A percentile compares a stretch with the other conserved stretches of the same genome.
Conservation (phyloP, 2,888 invertebrate genomes). For the Busseola fusca region DNA sequence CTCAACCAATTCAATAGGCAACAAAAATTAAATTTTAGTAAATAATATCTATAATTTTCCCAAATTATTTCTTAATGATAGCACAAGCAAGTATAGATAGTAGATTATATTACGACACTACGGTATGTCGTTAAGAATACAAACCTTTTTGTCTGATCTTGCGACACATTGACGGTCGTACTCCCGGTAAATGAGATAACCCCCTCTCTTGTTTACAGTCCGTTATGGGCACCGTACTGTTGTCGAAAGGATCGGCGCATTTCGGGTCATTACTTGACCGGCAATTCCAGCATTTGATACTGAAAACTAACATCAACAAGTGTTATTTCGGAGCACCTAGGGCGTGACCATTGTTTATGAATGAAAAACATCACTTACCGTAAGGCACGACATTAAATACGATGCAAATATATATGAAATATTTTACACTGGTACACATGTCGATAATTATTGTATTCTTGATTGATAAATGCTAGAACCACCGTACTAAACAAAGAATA, state of each 20-base stretch:
- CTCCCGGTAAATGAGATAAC: conserved; percentile 91
- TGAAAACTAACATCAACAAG: conserved; percentile 81
- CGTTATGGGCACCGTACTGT: conserved; percentile 94
- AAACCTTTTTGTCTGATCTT: conserved; percentile 96
- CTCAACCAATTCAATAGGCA: not conserved
- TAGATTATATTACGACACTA: not conserved
- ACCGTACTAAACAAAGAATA: not conserved
- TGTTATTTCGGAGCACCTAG: conserved; percentile 54
- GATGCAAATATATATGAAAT: conserved; percentile 56
- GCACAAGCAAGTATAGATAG: not conserved
- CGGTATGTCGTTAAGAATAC: conserved; percentile 5
- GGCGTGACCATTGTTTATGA: conserved; percentile 73
- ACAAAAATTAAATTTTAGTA: conserved; percentile 4
- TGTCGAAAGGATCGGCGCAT: conserved; percentile 97
- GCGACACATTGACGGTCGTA: conserved; percentile 95
- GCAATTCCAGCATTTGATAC: conserved; percentile 97
- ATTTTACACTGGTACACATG: conserved; percentile 51
- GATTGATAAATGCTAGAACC: not conserved
- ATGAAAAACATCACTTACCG: conserved; percentile 63
- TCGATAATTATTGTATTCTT: not conserved
- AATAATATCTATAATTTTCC: not conserved
- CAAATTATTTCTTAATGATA: not conserved
- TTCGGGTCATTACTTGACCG: conserved; percentile 96
- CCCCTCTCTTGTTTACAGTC: conserved; percentile 92
- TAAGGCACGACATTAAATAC: conserved; percentile 62